These are phyloP conservation scores for Antrozous pallidus DNA, from an alignment of 2,797 vertebrate species.

Conservation along the genomic window DNA sequence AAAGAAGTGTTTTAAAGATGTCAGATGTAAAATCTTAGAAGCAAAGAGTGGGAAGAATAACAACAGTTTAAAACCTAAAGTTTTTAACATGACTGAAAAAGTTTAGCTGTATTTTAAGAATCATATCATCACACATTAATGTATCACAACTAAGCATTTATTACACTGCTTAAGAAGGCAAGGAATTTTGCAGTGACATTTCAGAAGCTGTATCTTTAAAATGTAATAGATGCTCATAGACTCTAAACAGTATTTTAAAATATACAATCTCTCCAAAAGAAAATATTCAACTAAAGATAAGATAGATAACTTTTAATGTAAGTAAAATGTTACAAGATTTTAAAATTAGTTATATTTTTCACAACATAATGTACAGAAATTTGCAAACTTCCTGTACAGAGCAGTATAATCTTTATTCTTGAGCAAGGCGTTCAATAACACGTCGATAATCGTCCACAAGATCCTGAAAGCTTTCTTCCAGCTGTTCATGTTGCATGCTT, in stretches of 20 bases:
- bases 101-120: constrained; percentile 50
- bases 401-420: constrained; percentile 83
- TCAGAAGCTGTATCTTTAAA: constrained; percentile 80
- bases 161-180: constrained; percentile 70
- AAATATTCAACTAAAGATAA: constrained; percentile 82
- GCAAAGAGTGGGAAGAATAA: not conserved
- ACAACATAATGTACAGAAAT: constrained; percentile 79
- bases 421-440: constrained; percentile 95
- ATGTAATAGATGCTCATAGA: constrained; percentile 80
- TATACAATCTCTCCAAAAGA: constrained; percentile 84
- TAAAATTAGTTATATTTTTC: constrained; percentile 80
- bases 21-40: constrained; percentile 28
- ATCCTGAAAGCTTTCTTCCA: constrained; percentile 97
- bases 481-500: constrained; percentile 94
- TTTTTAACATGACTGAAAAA: constrained; percentile 15
- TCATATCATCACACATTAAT: constrained; percentile 43
- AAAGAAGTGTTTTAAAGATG: constrained; percentile 36
- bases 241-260: constrained; percentile 81
- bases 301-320: constrained; percentile 82
- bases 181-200: constrained; percentile 60
- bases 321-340: constrained; percentile 83
- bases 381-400: constrained; percentile 66
- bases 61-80: constrained; percentile 26
- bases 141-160: constrained; percentile 69
- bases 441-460: constrained; percentile 94